These are phyloP conservation scores for Megatriorchis doriae DNA, from an alignment of 2,113 vertebrate genomes.

Conservation along the genomic window DNA sequence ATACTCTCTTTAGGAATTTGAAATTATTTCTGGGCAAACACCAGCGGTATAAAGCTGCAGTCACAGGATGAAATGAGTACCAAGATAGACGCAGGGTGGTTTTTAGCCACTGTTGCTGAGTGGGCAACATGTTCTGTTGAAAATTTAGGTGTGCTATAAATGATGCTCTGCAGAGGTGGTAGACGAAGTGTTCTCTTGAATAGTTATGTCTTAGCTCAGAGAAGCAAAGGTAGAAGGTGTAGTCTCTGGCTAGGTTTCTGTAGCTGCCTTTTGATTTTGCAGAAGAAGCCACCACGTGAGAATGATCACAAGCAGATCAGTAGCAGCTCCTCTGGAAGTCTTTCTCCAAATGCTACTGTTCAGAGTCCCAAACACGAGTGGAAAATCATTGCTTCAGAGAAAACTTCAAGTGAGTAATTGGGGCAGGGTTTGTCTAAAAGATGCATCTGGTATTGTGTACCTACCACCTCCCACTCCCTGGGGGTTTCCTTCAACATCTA, in stretches of 20 bases:
- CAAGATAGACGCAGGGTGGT: neutral
- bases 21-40: neutral
- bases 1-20: neutral
- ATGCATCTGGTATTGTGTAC: neutral
- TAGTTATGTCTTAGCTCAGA: neutral
- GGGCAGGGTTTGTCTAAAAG: neutral
- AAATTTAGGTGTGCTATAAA: neutral
- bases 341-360: conserved; percentile 85
- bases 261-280: conserved; percentile 94
- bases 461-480: neutral
- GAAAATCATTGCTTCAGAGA: conserved; percentile 98
- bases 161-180: neutral
- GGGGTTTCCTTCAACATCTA: neutral
- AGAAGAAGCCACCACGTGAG: conserved; percentile 96
- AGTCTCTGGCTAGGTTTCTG: conserved; percentile 80
- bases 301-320: conserved; percentile 92
- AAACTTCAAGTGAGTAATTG: conserved; percentile 89
- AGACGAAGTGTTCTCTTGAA: neutral
- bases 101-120: neutral
- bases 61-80: neutral
- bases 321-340: conserved; percentile 91
- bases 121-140: neutral
- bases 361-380: conserved; percentile 90
- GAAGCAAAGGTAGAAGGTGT: conserved; percentile 50
- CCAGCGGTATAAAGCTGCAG: neutral